These are phyloP conservation scores for Limonius californicus DNA, from an alignment of 1,140 invertebrate genomes.

Conservation along the genomic window DNA sequence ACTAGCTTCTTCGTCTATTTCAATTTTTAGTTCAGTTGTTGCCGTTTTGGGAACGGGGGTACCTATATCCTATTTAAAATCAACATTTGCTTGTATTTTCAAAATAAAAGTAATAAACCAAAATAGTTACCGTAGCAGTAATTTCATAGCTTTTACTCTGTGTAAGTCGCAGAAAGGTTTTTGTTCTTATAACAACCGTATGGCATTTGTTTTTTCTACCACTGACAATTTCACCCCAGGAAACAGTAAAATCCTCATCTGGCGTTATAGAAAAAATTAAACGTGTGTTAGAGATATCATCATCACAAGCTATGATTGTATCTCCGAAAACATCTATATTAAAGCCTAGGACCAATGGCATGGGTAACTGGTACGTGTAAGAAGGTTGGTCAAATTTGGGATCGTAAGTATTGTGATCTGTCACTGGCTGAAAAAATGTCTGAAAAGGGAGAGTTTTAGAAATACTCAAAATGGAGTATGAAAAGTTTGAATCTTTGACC, in stretches of 20 bases:
- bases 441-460: too few species aligned
- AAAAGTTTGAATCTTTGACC: too few species aligned
- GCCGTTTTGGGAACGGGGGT: neutral
- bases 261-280: conserved; percentile 28
- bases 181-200: too few species aligned
- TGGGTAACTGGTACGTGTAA: conserved; percentile 29
- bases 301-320: conserved; percentile 24
- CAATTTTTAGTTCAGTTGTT: conserved; percentile 7
- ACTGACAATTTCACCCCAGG: too few species aligned
- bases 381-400: conserved; percentile 14
- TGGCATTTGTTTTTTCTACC: too few species aligned
- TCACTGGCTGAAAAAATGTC: too few species aligned
- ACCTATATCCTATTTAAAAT: neutral
- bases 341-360: conserved; percentile 29
- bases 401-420: conserved; percentile 11
- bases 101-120: too few species aligned
- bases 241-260: neutral
- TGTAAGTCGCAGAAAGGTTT: too few species aligned
- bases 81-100: too few species aligned
- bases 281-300: conserved; percentile 32
- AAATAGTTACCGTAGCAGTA: too few species aligned
- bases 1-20: conserved; percentile 17
- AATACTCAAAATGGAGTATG: too few species aligned
- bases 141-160: too few species aligned
- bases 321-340: conserved; percentile 27